Conservation (phyloP, 2,797 vertebrate species). For the Enteromius mattozi region DNA sequence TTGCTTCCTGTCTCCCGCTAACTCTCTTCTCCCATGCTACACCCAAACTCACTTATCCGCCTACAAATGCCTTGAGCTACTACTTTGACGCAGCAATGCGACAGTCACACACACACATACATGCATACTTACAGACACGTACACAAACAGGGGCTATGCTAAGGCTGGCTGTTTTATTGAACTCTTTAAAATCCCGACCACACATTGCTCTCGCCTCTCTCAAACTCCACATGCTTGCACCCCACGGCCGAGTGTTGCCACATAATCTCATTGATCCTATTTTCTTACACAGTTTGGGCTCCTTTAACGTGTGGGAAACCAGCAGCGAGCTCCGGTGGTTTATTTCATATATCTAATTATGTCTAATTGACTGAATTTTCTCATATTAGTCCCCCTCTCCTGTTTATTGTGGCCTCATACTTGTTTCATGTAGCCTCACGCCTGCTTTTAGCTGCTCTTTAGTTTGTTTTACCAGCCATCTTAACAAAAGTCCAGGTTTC, state of each 20-base stretch:
- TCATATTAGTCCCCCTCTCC: not conserved
- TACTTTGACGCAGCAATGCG: conserved; percentile 9
- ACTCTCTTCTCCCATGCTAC: conserved; percentile 28
- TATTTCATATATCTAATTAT: conserved; percentile 46
- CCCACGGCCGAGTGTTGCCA: conserved; percentile 18
- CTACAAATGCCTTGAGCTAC: conserved; percentile 37
- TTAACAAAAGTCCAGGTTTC: not conserved
- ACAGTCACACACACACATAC: conserved; percentile 5
- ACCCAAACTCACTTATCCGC: conserved; percentile 32
- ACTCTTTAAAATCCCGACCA: conserved; percentile 40
- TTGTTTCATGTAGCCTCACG: conserved; percentile 15
- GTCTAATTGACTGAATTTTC: conserved; percentile 34
- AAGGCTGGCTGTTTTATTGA: conserved; percentile 24
- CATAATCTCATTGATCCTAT: conserved; percentile 38
- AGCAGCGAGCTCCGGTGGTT: conserved; percentile 27
- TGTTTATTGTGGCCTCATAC: conserved; percentile 4
- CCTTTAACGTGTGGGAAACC: conserved; percentile 15
- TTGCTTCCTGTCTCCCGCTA: conserved; percentile 30
- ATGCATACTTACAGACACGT: not conserved
- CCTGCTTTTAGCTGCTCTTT: conserved; percentile 11
- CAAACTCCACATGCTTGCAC: conserved; percentile 29
- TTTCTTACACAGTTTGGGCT: conserved; percentile 35
- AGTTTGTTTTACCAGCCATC: not conserved
- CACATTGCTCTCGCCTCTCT: conserved; percentile 29
- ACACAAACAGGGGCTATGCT: not conserved